Evolutionary conservation across 2,888 invertebrate genomes (phyloP).

Genomic region (Podabrus alpinus): DNA sequence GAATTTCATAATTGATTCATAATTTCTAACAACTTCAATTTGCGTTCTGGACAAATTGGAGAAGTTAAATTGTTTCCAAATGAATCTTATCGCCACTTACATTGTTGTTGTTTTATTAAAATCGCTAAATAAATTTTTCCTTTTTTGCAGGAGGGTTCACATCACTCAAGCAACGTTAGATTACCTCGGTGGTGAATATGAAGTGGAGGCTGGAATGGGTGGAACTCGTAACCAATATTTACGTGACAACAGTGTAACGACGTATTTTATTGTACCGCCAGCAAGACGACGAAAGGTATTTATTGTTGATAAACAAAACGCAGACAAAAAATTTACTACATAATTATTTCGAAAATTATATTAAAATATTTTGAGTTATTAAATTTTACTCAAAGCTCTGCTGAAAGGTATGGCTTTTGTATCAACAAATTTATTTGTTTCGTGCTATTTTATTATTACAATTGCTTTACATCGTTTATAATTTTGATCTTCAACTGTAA

Average conservation of each 20-base stretch:
- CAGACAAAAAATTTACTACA: not conserved
- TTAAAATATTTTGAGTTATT: conserved; percentile 3
- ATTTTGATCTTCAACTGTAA: not conserved
- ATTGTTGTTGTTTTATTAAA: not conserved
- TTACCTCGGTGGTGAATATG: conserved; percentile 84
- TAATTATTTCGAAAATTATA: not conserved
- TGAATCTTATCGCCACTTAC: not conserved
- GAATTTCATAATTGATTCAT: not conserved
- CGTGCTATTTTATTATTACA: not conserved
- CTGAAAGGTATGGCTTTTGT: conserved; percentile 23
- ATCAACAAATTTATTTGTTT: not conserved
- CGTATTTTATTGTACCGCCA: conserved; percentile 88
- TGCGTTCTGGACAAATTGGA: not conserved
- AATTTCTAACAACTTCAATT: not conserved
- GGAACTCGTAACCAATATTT: conserved; percentile 81
- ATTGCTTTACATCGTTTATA: not conserved
- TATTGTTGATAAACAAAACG: conserved; percentile 11
- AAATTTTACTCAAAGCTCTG: conserved; percentile 17
- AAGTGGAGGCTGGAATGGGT: conserved; percentile 87
- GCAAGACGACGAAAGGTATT: conserved; percentile 81
- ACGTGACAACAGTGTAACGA: conserved; percentile 81
- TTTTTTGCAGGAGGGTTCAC: conserved; percentile 72
- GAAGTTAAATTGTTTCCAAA: not conserved
- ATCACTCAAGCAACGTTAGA: conserved; percentile 84
- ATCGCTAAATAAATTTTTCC: too few relatives aligned